Evolutionary conservation across 2,888 invertebrate species (phyloP), one percentile per base, ranked within the genome.

Genomic region (Epistrophella euchroma): DNA sequence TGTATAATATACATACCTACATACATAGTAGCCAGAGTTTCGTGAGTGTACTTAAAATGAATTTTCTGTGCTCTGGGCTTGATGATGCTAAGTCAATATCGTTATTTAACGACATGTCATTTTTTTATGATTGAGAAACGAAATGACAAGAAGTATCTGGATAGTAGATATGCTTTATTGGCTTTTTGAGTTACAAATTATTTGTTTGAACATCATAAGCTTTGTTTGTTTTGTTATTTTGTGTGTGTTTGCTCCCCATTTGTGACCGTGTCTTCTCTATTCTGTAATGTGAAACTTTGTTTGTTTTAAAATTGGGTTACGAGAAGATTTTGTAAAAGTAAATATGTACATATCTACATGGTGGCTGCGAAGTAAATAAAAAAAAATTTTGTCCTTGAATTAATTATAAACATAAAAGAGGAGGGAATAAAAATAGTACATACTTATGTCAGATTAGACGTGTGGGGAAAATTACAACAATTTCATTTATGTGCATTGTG

Each of bases 121-220:
- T 68, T 68, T 68, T 50, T 68, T 68, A 37, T 68, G 68, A 68
- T 68, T 68, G 52, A 68, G 52, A 68, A 68, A 68, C 68, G 66
- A 47, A 62, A 47, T 15, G 47, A 19, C 47, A 66, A 32, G 47
- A 19, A n/a, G 25, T 50, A 28, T 10, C 17, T 17, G 2, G 6
- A n/a, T 43, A 5, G n/a, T n/a, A n/a, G n/a, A 40, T 62, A 13
- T 62, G 25, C 6, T 45, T 47, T 66, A 66, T 47, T 68, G 68
- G 68, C 15, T 64, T 68, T 68, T 52, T 52, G 9, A 35, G 68
- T 37, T n/a, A n/a, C 52, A 37, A 47, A 66, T 32, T 66, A 7
- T 68, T 68, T 68, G 68, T 68, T 50, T 68, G 35, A 50, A 68
- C 68, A 66, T 47, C 64, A 64, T 32, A 35, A 50, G 35, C 19